A percentile compares a stretch with the other conserved stretches of the same genome.
These are phyloP conservation scores for Ptiloglossa arizonensis DNA, from an alignment of 1,140 invertebrate species.

Conservation along the genomic window DNA sequence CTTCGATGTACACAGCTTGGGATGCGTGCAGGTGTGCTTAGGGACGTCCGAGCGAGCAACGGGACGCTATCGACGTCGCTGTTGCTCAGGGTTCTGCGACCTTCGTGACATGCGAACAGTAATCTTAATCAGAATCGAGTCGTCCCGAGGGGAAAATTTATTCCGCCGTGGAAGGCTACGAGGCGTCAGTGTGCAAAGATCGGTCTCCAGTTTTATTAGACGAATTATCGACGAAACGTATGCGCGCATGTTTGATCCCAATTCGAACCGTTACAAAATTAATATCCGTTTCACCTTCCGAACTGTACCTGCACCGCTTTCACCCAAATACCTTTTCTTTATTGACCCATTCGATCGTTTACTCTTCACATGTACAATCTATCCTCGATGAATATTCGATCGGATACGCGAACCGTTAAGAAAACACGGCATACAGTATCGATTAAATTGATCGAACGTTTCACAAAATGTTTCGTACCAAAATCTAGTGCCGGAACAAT, in stretches of 20 bases:
- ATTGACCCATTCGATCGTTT: neutral
- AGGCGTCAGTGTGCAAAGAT: slow-evolving; percentile 11
- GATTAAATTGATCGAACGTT: too few species aligned
- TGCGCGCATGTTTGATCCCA: neutral
- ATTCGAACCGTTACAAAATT: neutral
- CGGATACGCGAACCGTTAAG: too few species aligned
- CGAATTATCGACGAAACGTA: neutral
- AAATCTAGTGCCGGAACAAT: too few species aligned
- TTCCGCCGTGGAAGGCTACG: slow-evolving; percentile 31
- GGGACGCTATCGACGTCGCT: slow-evolving; percentile 4
- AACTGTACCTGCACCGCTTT: neutral
- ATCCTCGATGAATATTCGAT: too few species aligned
- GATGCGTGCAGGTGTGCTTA: slow-evolving; percentile 45
- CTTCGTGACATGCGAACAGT: slow-evolving; percentile 41
- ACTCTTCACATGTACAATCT: too few species aligned
- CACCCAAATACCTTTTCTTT: neutral
- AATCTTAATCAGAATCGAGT: slow-evolving; percentile 39
- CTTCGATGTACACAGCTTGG: slow-evolving; percentile 43
- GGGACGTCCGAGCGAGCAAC: slow-evolving; percentile 20
- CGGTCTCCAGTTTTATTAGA: slow-evolving; percentile 8
- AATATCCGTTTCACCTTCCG: too few species aligned
- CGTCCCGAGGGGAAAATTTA: slow-evolving; percentile 36
- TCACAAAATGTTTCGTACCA: too few species aligned
- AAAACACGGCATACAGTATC: too few species aligned
- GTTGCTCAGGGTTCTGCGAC: slow-evolving; percentile 17